These are phyloP conservation scores for Drosophila imparisetae DNA, from an alignment of 2,888 invertebrate genomes.

Conservation along the genomic window DNA sequence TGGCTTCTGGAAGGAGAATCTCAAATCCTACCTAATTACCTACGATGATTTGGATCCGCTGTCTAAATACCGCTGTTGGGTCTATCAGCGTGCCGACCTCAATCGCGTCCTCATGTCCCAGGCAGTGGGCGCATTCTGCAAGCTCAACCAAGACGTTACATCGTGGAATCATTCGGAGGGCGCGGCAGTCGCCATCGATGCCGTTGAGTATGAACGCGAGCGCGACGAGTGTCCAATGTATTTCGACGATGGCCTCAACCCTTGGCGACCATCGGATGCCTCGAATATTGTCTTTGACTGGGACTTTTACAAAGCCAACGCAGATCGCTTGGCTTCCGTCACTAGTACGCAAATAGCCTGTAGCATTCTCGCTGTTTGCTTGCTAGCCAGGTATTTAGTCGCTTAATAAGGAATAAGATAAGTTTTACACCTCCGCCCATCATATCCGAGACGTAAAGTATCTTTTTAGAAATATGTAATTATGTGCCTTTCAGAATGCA, in stretches of 20 bases:
- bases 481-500: constrained; percentile 61
- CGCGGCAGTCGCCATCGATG: constrained; percentile 95
- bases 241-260: constrained; percentile 96
- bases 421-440: constrained; percentile 25
- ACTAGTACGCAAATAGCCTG: constrained; percentile 6
- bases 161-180: constrained; percentile 96
- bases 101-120: constrained; percentile 93
- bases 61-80: constrained; percentile 98
- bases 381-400: constrained; percentile 39
- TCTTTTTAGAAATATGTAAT: constrained; percentile 26
- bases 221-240: constrained; percentile 98
- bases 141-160: constrained; percentile 94
- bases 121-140: constrained; percentile 96
- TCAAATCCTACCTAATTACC: constrained; percentile 97
- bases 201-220: constrained; percentile 96
- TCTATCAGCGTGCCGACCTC: constrained; percentile 97
- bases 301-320: constrained; percentile 84
- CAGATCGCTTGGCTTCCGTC: constrained; percentile 41
- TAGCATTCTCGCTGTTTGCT: constrained; percentile 28
- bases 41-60: constrained; percentile 98
- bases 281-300: constrained; percentile 90
- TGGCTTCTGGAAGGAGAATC: constrained; percentile 98
- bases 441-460: constrained; percentile 7
- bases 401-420: constrained; percentile 31
- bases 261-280: constrained; percentile 91